phyloP scores from a whole-genome alignment of 2,797 vertebrate genomes.

The Urophycis tenuis region DNA sequence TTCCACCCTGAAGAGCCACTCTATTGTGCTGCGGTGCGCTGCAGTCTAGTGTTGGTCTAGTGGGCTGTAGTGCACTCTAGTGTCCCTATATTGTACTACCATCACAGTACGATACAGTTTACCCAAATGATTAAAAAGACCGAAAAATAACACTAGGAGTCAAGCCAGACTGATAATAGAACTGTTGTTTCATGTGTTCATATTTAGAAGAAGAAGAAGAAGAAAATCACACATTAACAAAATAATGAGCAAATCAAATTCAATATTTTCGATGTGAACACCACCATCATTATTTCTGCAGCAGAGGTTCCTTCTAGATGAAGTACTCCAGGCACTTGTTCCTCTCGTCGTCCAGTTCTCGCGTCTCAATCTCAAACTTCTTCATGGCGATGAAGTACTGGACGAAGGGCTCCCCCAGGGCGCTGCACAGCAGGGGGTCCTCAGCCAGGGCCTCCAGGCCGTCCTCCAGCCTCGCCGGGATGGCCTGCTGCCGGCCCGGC shows the following conservation, averaged over 20 bases:
- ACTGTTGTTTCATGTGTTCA: background rate
- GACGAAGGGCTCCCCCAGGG: slow-evolving; percentile 84
- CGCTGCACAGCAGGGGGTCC: slow-evolving; percentile 73
- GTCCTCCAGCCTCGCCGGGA: slow-evolving; percentile 84
- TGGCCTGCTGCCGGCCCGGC: slow-evolving; percentile 50
- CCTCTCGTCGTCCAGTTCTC: slow-evolving; percentile 82
- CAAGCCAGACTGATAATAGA: background rate
- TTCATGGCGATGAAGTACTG: slow-evolving; percentile 93
- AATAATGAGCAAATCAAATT: background rate
- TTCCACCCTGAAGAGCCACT: background rate
- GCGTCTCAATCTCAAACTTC: slow-evolving; percentile 86
- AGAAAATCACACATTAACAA: background rate
- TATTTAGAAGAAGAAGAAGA: background rate
- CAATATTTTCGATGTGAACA: background rate
- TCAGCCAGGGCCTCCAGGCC: slow-evolving; percentile 77
- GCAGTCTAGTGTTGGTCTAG: background rate
- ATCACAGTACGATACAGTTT: background rate
- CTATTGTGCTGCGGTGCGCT: background rate
- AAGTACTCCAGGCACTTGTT: slow-evolving; percentile 93
- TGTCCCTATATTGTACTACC: background rate
- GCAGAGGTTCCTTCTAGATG: slow-evolving; percentile 66
- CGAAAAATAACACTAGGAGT: background rate
- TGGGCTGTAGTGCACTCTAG: background rate
- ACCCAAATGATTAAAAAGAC: background rate
- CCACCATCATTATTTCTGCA: slow-evolving; percentile 25